A percentile compares a stretch with the other conserved stretches of the same genome.
These are phyloP conservation scores for Dexiosoma caninum DNA, from an alignment of 2,888 invertebrate species.

Conservation along the genomic window DNA sequence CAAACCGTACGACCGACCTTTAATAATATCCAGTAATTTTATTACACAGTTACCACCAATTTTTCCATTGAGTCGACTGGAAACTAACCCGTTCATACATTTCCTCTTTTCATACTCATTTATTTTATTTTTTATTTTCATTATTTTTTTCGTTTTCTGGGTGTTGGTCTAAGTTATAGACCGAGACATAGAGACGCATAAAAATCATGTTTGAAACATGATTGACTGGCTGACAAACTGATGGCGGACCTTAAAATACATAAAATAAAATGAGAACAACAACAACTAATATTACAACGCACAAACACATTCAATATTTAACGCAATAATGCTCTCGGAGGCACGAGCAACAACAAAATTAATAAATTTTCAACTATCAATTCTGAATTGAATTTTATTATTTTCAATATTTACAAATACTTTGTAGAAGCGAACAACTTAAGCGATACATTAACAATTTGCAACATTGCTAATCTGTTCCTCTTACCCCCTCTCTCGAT, in stretches of 20 bases:
- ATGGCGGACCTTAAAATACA: slow-evolving; percentile 34
- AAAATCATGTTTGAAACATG: slow-evolving; percentile 45
- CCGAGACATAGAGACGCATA: slow-evolving; percentile 47
- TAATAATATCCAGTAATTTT: neutral
- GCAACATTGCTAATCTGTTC: neutral
- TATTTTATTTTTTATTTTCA: neutral
- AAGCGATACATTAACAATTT: neutral
- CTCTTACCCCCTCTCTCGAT: neutral
- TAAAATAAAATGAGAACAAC: slow-evolving; percentile 5
- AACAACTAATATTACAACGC: neutral
- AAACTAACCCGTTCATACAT: neutral
- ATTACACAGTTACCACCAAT: slow-evolving; percentile 4
- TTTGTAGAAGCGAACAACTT: slow-evolving; percentile 8
- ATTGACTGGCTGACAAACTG: slow-evolving; percentile 51
- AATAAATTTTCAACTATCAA: slow-evolving; percentile 26
- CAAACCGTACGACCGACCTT: slow-evolving; percentile 6
- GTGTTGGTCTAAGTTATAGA: slow-evolving; percentile 46
- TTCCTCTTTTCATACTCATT: slow-evolving; percentile 3
- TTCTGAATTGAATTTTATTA: slow-evolving; percentile 37
- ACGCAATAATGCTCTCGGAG: slow-evolving; percentile 12
- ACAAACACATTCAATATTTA: neutral
- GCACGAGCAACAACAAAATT: slow-evolving; percentile 5
- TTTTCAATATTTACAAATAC: slow-evolving; percentile 26
- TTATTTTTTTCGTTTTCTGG: slow-evolving; percentile 30
- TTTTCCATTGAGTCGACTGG: neutral